Base-by-base conservation (phyloP, 2,888 invertebrate genomes). In the Caenorhabditis sp. region DNA sequence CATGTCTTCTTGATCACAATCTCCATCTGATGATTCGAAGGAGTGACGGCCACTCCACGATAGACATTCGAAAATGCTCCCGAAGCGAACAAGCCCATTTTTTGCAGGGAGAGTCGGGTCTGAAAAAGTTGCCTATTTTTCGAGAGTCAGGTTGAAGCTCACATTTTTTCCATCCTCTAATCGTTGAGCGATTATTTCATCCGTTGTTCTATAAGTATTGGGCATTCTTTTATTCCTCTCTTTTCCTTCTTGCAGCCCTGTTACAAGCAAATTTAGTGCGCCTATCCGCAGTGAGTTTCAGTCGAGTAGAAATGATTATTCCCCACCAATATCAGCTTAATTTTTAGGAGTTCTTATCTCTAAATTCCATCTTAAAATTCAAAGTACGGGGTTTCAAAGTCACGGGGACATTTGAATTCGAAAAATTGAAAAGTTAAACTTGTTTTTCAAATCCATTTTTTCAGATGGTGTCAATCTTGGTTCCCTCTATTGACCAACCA, bases 1-100 rank as follows among this genome's bases (percentile, higher is more conserved):
- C 89, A 89, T 19, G 87, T 87, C 74, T 89, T 89, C 61, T 89
- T 89, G 56, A 89, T 79, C 24, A 88, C 89, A 47, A 89, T 77
- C 0, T 82, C 82, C 16, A n/a, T 22, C 14, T 49, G 28, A 35
- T 64, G 63, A 41, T 70, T 59, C 2, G 80, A 64, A 49, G 58
- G 38, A 41, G 73, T 66, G 19, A 69, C 51, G 12, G 79, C 81
- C 16, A 63, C 22, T 44, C 82, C 82, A 7, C 73, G 26, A 49
- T 89, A 89, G n/a, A 89, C 89, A 54, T 89, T 89, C 58, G 82
- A 82, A 68, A 88, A 89, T 47, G 88, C 87, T 24, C 89, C 89
- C 41, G 70, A 81, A 12, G 85, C 85, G 84, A 86, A 87, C 5
- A 89, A 82, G 19, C 70, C 72, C 79, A 89, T 80, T 24, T 86